Percentiles rank a stretch among this genome's conserved stretches.
phyloP scores from a whole-genome alignment of 2,113 vertebrate genomes.

The Catharus fuscescens region DNA sequence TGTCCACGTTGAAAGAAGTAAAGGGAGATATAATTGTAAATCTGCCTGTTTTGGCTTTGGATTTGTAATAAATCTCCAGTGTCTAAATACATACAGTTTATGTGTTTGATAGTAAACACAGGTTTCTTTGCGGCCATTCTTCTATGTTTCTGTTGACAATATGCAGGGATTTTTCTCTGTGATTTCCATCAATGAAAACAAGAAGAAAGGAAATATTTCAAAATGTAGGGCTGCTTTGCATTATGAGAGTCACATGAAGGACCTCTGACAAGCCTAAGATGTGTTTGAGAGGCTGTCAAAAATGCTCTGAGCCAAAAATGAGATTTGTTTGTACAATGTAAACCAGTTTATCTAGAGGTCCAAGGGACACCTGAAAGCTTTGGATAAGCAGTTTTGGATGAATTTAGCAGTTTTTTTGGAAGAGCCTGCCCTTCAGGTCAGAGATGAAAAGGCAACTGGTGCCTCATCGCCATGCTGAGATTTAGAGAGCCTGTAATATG shows the following conservation, averaged over 20 bases:
- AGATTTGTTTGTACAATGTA: slow-evolving; percentile 61
- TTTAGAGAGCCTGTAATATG: neutral
- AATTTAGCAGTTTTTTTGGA: slow-evolving; percentile 1
- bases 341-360: slow-evolving; percentile 63
- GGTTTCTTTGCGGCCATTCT: neutral
- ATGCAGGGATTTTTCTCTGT: slow-evolving; percentile 48
- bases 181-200: slow-evolving; percentile 58
- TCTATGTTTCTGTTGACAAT: slow-evolving; percentile 53
- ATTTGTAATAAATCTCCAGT: slow-evolving; percentile 43
- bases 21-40: slow-evolving; percentile 24
- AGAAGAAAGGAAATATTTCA: slow-evolving; percentile 56
- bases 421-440: neutral
- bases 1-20: neutral
- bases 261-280: slow-evolving; percentile 59
- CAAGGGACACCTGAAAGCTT: slow-evolving; percentile 58
- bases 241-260: slow-evolving; percentile 57
- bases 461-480: neutral
- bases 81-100: slow-evolving; percentile 45
- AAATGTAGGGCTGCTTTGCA: slow-evolving; percentile 54
- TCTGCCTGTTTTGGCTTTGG: slow-evolving; percentile 21
- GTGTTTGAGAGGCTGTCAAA: slow-evolving; percentile 66
- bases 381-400: slow-evolving; percentile 51
- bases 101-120: slow-evolving; percentile 41
- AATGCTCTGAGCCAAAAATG: slow-evolving; percentile 56
- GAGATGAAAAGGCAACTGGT: neutral